A percentile compares a stretch with the other conserved stretches of the same genome.
These are phyloP conservation scores for Pocillopora grandis DNA, from an alignment of 92 coral and sea anemone genomes.

Conservation along the genomic window DNA sequence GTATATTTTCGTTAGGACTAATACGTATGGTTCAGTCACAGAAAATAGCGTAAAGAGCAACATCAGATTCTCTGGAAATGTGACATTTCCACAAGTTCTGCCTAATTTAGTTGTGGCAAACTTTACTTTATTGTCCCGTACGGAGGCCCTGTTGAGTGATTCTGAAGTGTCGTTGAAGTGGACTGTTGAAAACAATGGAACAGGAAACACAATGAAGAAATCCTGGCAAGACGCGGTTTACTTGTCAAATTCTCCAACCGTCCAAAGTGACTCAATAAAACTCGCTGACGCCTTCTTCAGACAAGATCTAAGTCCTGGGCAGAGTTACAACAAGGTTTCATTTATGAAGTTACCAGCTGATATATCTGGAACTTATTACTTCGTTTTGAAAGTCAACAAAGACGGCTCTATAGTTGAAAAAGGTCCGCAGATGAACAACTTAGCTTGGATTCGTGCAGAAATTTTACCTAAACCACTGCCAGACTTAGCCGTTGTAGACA, in stretches of 20 bases:
- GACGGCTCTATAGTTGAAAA: conserved; percentile 40
- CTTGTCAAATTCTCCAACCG: conserved; percentile 34
- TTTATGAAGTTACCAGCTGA: conserved; percentile 40
- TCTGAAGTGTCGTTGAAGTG: conserved; percentile 43
- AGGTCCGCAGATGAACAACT: conserved; percentile 45
- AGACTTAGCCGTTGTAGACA: conserved; percentile 43
- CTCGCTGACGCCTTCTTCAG: conserved; percentile 21
- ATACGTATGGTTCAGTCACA: conserved; percentile 44
- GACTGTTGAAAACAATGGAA: conserved; percentile 65
- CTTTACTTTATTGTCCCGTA: conserved; percentile 22
- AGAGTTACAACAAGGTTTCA: conserved; percentile 46
- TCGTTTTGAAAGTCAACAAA: conserved; percentile 56
- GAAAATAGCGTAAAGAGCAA: conserved; percentile 53
- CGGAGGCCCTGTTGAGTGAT: conserved; percentile 35
- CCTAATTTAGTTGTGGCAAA: conserved; percentile 57
- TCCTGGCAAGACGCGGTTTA: conserved; percentile 62
- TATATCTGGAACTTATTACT: conserved; percentile 39
- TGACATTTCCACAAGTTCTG: conserved; percentile 48
- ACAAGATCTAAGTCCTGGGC: conserved; percentile 34
- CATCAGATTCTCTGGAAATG: conserved; percentile 16
- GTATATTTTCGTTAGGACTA: conserved; percentile 49
- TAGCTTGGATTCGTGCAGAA: conserved; percentile 15
- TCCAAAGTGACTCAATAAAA: conserved; percentile 38
- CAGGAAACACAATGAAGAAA: conserved; percentile 40
- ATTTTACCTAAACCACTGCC: conserved; percentile 54